Percentiles rank a stretch among this genome's conserved stretches.
phyloP scores from a whole-genome alignment of 2,888 invertebrate species.

The Heliconius hortense region DNA sequence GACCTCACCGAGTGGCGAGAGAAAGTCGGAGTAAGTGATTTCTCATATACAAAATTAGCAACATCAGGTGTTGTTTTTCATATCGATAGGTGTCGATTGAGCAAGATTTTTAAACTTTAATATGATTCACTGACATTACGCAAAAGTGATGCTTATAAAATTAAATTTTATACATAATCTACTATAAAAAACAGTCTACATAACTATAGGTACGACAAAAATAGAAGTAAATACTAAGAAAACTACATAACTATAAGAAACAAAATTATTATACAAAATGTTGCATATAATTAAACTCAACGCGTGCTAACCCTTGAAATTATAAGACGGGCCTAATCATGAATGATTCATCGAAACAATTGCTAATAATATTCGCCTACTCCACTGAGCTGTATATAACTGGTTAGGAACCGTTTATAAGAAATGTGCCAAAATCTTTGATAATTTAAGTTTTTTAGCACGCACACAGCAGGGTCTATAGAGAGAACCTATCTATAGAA shows the following conservation, averaged over 20 bases:
- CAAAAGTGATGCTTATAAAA: background rate
- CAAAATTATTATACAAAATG: background rate
- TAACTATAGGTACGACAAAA: too few relatives aligned
- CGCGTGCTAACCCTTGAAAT: constrained; percentile 6
- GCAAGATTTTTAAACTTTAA: constrained; percentile 4
- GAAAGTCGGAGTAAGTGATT: constrained; percentile 38
- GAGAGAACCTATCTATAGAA: too few relatives aligned
- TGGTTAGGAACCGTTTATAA: constrained; percentile 7
- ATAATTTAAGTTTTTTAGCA: background rate
- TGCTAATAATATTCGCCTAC: constrained; percentile 44
- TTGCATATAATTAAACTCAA: background rate
- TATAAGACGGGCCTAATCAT: constrained; percentile 36
- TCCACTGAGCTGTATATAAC: constrained; percentile 37
- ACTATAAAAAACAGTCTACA: too few relatives aligned
- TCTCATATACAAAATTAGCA: constrained; percentile 38
- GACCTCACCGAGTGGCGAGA: constrained; percentile 26
- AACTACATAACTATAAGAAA: background rate
- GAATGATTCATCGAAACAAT: constrained; percentile 48
- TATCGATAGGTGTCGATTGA: constrained; percentile 26
- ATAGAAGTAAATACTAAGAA: background rate
- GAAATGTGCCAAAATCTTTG: background rate
- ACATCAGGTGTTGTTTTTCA: constrained; percentile 25
- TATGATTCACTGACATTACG: background rate
- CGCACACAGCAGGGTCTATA: too few relatives aligned
- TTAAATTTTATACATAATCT: background rate